Base-by-base conservation (phyloP, 1,140 invertebrate genomes). In the Camponotus vicinus region DNA sequence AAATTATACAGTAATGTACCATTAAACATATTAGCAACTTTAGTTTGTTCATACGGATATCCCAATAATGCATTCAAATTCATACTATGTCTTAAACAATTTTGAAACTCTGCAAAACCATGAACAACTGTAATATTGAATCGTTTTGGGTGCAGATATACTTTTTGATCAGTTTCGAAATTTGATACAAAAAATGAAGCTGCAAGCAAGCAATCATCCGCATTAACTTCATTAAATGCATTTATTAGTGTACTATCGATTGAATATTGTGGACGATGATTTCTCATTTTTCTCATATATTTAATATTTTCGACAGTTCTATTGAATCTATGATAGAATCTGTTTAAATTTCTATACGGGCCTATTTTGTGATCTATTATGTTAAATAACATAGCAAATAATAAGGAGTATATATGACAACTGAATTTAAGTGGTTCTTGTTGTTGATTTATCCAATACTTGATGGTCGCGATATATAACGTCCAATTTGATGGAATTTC, bases 1-100 rank as follows among this genome's bases (percentile, higher is more conserved):
- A 97, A 93, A 95, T 98, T 98, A 89, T 98, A 98, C 4, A 97
- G 88, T 92, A 98, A 96, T 8, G 97, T 97, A 0, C 97, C 97
- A 94, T 97, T 97, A 87, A 96, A 97, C 67, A 96, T 95, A 88
- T 96, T 95, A 63, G 95, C 95, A 91, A 97, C 95, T 55, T 94
- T 93, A 52, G 95, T 95, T 89, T 93, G 92, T 78, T 94, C 86
- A 88, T 96, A 96, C 0, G 96, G 96, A 86, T 93, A 94, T 34
- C 95, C 92, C n/a, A 97, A 94, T 34, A 98, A 90, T 1, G 93
- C 93, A 95, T 98, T 98, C 21, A 98, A 94, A 82, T 96, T 94
- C 86, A 96, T 96, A 1, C 96, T 92, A 70, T 97, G 95, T 59
- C 94, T 95, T 32, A 97, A 92, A 89, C 96, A 96, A 93, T 95